Evolutionary conservation across 1,140 invertebrate genomes (phyloP), one percentile per base, ranked within the genome.

Genomic region (Vanessa atalanta): DNA sequence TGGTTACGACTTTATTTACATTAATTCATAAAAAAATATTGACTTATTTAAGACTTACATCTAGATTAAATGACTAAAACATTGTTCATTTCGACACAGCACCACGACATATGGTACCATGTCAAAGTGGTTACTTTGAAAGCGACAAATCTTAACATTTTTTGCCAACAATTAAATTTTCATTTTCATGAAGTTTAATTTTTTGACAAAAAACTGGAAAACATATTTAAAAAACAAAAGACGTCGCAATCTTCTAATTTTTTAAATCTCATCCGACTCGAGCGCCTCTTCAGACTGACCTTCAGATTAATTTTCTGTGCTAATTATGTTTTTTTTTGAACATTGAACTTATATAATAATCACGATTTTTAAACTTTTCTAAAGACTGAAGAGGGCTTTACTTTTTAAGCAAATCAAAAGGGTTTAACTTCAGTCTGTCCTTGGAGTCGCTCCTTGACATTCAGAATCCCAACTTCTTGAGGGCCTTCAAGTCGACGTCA

Each of bases 401-500:
- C 64, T 76, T 78, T 80, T 83, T 90, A 65, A 92, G 76, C 78
- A 92, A 88, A 76, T 89, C 85, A 72, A 83, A 84, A 65, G 84
- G 88, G 71, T 91, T 92, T n/a, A 90, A 80, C 81, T 88, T 91
- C 76, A 91, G 86, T 86, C 89, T 92, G 86, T 88, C 84, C 78
- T 90, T 90, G 70, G 88, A 90, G 87, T 76, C 83, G 88, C 88
- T 88, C 84, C 87, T 90, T 79, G 85, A 84, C 87, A 91, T 93
- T 92, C 94, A 95, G 93, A 94, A 96, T 90, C 96, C 96, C 89
- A 96, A 91, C 91, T 96, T 97, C 93, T 96, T 96, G 76, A 97
- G 93, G 67, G 96, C 95, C 91, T 97, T 97, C 76, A 97, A 92
- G 92, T 97, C 96, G 80, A 97, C 95, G 86, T 96, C 96, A 85